Conservation (phyloP, 2,888 invertebrate genomes). For the Volucella bombylans region DNA sequence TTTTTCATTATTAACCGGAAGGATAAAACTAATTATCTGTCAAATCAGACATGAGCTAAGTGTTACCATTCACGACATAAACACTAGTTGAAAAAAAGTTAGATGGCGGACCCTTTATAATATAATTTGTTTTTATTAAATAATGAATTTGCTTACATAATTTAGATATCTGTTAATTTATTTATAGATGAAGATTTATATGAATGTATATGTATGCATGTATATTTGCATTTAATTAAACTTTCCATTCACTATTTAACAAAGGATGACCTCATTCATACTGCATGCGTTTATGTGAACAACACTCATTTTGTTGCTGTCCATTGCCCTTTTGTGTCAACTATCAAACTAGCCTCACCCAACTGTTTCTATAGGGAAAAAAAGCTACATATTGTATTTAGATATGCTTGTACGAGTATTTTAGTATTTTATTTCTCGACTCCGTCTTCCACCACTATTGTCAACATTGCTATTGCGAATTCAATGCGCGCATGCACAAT, state of each 20-base stretch:
- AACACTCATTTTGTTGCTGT: slow-evolving; percentile 61
- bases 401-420: background rate
- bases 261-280: slow-evolving; percentile 65
- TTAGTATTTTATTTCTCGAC: slow-evolving; percentile 39
- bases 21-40: too few species aligned
- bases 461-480: slow-evolving; percentile 65
- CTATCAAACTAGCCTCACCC: slow-evolving; percentile 71
- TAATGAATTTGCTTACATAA: too few species aligned
- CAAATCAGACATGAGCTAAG: too few species aligned
- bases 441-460: slow-evolving; percentile 58
- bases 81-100: too few species aligned
- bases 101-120: too few species aligned
- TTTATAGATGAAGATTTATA: too few species aligned
- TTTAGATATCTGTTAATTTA: too few species aligned
- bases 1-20: too few species aligned
- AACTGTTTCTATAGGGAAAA: slow-evolving; percentile 50
- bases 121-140: too few species aligned
- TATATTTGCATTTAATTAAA: slow-evolving; percentile 46
- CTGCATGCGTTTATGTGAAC: slow-evolving; percentile 51
- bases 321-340: slow-evolving; percentile 73
- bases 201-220: background rate
- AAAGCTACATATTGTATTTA: slow-evolving; percentile 19
- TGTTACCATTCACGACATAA: too few species aligned
- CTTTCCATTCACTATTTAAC: slow-evolving; percentile 39
- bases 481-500: slow-evolving; percentile 73